Evolutionary conservation across 2,797 vertebrate genomes (phyloP), one percentile per base, ranked within the genome.

Genomic region (Semaprochilodus insignis): DNA sequence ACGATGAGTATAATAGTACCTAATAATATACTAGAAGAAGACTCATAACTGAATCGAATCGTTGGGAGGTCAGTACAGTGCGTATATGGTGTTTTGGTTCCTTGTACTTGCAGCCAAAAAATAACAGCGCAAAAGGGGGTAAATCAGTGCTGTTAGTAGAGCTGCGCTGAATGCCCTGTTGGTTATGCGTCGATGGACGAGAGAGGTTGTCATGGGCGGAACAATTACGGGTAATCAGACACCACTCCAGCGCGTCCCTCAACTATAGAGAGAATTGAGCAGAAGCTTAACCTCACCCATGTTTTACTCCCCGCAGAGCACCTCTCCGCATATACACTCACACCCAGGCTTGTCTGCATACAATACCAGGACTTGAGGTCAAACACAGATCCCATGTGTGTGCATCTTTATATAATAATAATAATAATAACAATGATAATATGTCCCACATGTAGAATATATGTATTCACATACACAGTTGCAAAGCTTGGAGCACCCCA

Each of bases 191-290:
- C 51, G 63, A 31, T 40, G 31, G 34, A 82, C 36, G 51, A 67
- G 70, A 72, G 69, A 84, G 80, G 75, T 86, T 40, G 74, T 74
- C 67, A 57, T n/a, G 59, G 74, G 40, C 31, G 78, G 81, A 88
- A 82, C 80, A 85, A 84, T 85, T 62, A 83, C 75, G 74, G 81
- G 81, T 87, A 84, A 90, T 87, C 79, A 81, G 81, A 88, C 70
- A 85, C 69, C 71, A 76, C 88, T 85, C 81, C 71, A 71, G 36
- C 23, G 17, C 55, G 5, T 75, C 44, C 55, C 72, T 54, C 31
- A 21, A 51, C 27, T 60, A 62, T 48, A 73, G 48, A 80, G 21
- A 63, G 52, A 55, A 23, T 34, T 71, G 36, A 69, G 69, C 60
- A 15, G 48, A 72, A 54, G 36, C 60, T 36, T 48, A 55, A 66